Evolutionary conservation across 2,888 invertebrate genomes (phyloP).

Genomic region (Lasioglossum malachurum): DNA sequence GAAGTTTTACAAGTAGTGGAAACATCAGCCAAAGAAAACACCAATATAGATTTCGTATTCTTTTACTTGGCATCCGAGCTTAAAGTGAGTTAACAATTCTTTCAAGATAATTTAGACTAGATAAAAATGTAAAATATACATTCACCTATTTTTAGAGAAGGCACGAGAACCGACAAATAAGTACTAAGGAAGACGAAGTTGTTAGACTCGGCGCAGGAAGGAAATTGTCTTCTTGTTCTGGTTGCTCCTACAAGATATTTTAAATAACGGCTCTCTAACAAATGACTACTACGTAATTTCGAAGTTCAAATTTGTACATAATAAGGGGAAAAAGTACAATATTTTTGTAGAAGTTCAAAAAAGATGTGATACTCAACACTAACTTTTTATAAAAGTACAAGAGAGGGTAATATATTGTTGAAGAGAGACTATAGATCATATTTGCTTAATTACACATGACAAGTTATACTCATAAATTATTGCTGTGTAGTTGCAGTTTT

Average conservation of each 20-base stretch:
- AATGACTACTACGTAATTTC: slow-evolving; percentile 15
- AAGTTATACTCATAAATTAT: slow-evolving; percentile 12
- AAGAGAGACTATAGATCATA: slow-evolving; percentile 1
- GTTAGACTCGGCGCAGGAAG: slow-evolving; percentile 79
- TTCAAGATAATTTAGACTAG: not conserved
- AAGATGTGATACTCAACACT: slow-evolving; percentile 30
- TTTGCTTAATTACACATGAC: not conserved
- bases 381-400: not conserved
- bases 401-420: not conserved
- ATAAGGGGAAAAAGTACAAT: slow-evolving; percentile 30
- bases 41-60: slow-evolving; percentile 96
- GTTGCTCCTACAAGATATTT: slow-evolving; percentile 76
- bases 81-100: slow-evolving; percentile 87
- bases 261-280: slow-evolving; percentile 29
- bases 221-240: slow-evolving; percentile 78
- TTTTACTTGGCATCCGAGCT: slow-evolving; percentile 94
- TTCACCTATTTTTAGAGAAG: slow-evolving; percentile 88
- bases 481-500: slow-evolving; percentile 11
- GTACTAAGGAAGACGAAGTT: slow-evolving; percentile 72
- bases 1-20: slow-evolving; percentile 95
- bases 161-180: slow-evolving; percentile 87
- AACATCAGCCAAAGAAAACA: slow-evolving; percentile 96
- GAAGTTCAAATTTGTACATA: slow-evolving; percentile 50
- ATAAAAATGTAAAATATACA: not conserved
- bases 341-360: slow-evolving; percentile 55